Base-by-base conservation (phyloP, 2,797 vertebrate species). In the Crocodylus rhombifer region DNA sequence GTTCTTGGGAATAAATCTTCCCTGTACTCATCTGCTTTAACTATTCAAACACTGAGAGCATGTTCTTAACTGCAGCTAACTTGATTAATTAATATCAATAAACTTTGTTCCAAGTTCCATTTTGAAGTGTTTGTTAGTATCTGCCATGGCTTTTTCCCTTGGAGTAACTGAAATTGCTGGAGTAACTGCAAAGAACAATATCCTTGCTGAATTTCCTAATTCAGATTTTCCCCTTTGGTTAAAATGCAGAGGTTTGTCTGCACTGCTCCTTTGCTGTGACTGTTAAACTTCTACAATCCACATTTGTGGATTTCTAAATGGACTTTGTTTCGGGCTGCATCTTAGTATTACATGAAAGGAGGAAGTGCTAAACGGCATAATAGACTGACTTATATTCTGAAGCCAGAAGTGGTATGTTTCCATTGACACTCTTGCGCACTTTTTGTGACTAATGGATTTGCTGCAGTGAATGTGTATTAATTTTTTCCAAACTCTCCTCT, bases 401-500 rank as follows among this genome's bases (percentile, higher is more conserved):
- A 88, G 56, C 51, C 91, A 13, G 51, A 71, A 7, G n/a, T n/a
- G 14, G 6, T 10, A 14, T 65, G 20, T 80, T 94, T 85, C 79
- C 71, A 0, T 82, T 77, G 71, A 61, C 58, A 63, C 77, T 92
- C 60, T 26, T 97, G 94, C 91, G 78, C 95, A 61, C 82, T 92
- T 23, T 63, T 94, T n/a, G 79, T 65, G 86, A 88, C 91, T 96
- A 63, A 92, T 94, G 73, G 79, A 74, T 95, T 78, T 94, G 64
- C 86, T 93, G 57, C 95, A 89, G 78, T 96, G 91, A 81, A 87
- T 1, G 23, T 93, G 79, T 30, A 57, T 82, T 98, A 92, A 97
- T 85, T 95, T 96, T 42, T 96, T 95, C 96, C 89, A 97, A 96
- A 96, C 92, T 95, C 61, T 97, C 96, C 86, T 97, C 97, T 95